phyloP scores from a whole-genome alignment of 2,888 invertebrate genomes.

The Fragum fragum region DNA sequence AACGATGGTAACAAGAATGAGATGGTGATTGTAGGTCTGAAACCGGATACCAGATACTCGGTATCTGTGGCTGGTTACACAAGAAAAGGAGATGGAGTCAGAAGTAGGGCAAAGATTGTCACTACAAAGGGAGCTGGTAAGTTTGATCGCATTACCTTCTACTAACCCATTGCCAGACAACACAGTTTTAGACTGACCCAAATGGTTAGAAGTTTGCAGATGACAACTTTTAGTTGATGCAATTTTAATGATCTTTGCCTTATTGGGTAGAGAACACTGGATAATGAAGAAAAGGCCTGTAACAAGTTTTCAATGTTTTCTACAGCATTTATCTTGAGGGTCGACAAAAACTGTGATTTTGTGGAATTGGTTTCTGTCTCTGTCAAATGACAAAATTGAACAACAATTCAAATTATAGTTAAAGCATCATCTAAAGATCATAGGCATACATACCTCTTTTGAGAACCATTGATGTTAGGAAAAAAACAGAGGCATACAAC shows the following conservation, averaged over 20 bases:
- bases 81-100: slow-evolving; percentile 97
- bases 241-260: no score
- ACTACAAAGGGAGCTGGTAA: slow-evolving; percentile 90
- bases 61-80: slow-evolving; percentile 97
- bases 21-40: slow-evolving; percentile 94
- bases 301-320: no score
- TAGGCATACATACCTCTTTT: no score
- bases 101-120: slow-evolving; percentile 94
- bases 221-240: not conserved
- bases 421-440: no score
- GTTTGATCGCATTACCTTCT: slow-evolving; percentile 8
- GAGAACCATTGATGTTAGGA: no score
- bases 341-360: no score
- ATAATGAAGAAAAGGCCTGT: not conserved
- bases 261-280: not conserved
- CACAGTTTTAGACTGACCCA: not conserved
- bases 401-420: no score
- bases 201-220: not conserved
- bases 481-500: no score
- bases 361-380: no score
- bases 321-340: no score
- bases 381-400: no score
- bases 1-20: slow-evolving; percentile 92
- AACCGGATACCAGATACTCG: slow-evolving; percentile 97
- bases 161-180: not conserved